These are phyloP conservation scores for Drosophila obscura DNA, from an alignment of 1,140 invertebrate genomes.

Conservation along the genomic window DNA sequence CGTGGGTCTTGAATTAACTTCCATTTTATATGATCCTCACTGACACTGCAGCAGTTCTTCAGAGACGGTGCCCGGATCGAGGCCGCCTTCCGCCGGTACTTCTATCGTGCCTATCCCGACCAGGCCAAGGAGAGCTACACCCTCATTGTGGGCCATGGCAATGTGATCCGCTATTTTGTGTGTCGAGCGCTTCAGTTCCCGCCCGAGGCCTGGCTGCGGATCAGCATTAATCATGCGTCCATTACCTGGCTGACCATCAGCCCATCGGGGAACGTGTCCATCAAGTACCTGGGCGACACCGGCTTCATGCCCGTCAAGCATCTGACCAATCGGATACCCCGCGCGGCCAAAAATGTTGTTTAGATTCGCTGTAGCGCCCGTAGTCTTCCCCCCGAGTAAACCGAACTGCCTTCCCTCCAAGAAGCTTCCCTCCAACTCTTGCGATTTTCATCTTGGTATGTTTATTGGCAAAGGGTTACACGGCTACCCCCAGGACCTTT, in stretches of 20 bases:
- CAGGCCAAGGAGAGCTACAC: conserved; percentile 95
- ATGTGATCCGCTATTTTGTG: conserved; percentile 99
- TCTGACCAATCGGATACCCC: conserved; percentile 75
- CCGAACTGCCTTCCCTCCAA: not conserved
- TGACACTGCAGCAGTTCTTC: conserved; percentile 91
- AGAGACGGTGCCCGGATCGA: conserved; percentile 98
- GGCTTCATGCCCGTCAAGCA: conserved; percentile 90
- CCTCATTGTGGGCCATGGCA: conserved; percentile 98
- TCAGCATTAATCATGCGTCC: conserved; percentile 95
- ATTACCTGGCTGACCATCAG: conserved; percentile 96
- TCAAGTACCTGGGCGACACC: conserved; percentile 92
- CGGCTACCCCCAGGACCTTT: conserved; percentile 24
- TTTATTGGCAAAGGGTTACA: not conserved
- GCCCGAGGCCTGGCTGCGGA: conserved; percentile 97
- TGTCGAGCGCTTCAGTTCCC: conserved; percentile 99
- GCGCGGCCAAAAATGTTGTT: conserved; percentile 74
- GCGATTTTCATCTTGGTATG: no score
- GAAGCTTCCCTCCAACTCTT: not conserved
- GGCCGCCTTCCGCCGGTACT: conserved; percentile 96
- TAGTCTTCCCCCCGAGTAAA: no score
- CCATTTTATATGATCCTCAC: not conserved
- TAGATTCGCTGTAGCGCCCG: conserved; percentile 18
- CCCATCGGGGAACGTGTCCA: conserved; percentile 92
- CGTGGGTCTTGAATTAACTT: not conserved
- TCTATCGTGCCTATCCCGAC: conserved; percentile 92